phyloP scores from a whole-genome alignment of 2,888 invertebrate species.

The Archips crataeganus region DNA sequence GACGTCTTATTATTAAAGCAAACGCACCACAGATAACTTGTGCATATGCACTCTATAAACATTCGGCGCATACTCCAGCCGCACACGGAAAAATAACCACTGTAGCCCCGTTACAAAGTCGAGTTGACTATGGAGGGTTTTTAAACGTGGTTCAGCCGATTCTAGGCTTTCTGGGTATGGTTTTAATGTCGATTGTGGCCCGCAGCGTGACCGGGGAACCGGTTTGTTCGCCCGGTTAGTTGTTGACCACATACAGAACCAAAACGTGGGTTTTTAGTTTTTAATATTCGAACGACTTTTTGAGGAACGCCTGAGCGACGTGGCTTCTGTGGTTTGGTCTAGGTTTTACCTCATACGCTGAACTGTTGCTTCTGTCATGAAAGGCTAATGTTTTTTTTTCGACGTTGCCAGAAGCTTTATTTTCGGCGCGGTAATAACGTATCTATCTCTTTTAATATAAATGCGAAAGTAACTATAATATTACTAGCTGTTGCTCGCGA shows the following conservation, averaged over 20 bases:
- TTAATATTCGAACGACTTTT: constrained; percentile 2
- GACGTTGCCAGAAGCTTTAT: no score
- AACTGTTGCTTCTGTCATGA: no score
- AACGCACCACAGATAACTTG: constrained; percentile 79
- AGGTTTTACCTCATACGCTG: no score
- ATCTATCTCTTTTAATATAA: no score
- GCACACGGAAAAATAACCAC: background rate
- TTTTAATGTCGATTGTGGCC: background rate
- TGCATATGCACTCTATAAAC: constrained; percentile 82
- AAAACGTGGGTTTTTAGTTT: constrained; percentile 14
- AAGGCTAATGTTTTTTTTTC: no score
- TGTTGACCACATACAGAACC: constrained; percentile 15
- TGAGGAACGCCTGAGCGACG: background rate
- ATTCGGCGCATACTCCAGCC: constrained; percentile 50
- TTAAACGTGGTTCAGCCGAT: background rate
- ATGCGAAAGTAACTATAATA: no score
- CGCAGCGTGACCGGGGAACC: background rate
- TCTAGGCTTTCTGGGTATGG: background rate
- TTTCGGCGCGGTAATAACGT: no score
- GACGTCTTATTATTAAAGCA: constrained; percentile 81
- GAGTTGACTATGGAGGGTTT: background rate
- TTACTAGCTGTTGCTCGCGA: no score
- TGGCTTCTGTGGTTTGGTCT: background rate
- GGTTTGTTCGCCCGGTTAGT: constrained; percentile 25
- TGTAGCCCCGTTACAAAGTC: background rate